Percentiles rank a stretch among this genome's conserved stretches.
phyloP scores from a whole-genome alignment of 2,113 vertebrate genomes.

The Eulacestoma nigropectus region DNA sequence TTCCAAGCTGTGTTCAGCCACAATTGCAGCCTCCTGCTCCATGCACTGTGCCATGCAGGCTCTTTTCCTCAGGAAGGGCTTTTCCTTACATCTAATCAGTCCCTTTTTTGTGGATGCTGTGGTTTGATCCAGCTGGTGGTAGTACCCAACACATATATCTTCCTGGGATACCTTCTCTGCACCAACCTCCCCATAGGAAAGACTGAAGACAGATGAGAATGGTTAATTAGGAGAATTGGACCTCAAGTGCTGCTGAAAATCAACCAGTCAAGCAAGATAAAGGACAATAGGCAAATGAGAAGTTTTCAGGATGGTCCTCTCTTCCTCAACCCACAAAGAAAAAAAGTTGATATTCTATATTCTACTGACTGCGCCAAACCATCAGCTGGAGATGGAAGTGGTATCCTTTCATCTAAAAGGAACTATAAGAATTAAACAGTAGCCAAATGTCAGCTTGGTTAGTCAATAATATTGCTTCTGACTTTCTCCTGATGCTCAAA shows the following conservation, averaged over 20 bases:
- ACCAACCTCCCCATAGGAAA: background rate
- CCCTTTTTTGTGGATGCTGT: background rate
- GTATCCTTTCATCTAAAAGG: background rate
- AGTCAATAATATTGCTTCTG: background rate
- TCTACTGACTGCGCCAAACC: background rate
- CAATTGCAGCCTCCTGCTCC: background rate
- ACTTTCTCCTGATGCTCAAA: constrained; percentile 24
- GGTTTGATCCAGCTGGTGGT: background rate
- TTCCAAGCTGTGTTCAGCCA: background rate
- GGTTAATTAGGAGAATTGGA: background rate
- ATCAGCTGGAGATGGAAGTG: background rate
- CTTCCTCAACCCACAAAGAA: background rate
- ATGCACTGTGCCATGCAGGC: background rate
- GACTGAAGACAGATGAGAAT: background rate
- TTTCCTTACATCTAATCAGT: background rate
- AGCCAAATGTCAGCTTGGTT: constrained; percentile 43
- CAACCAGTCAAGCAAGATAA: background rate
- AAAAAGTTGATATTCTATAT: background rate
- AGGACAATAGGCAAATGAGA: background rate
- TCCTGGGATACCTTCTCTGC: background rate
- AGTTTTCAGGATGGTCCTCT: background rate
- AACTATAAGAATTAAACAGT: background rate
- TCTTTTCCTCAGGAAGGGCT: background rate
- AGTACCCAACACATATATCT: rapidly evolving
- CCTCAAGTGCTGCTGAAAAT: background rate